These are phyloP conservation scores for Diloba caeruleocephala DNA, from an alignment of 2,888 invertebrate genomes.

Conservation along the genomic window DNA sequence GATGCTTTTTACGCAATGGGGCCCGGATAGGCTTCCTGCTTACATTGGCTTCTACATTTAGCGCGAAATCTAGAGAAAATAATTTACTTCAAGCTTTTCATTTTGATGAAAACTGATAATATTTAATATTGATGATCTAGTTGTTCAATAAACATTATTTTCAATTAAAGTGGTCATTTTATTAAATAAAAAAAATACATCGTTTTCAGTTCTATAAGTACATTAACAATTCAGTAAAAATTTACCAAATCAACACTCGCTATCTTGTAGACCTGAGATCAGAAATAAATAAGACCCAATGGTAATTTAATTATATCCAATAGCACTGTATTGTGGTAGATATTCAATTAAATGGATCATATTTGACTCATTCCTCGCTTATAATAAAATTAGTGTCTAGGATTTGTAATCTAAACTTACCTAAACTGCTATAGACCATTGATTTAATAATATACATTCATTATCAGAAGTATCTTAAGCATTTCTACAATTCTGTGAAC, in stretches of 20 bases:
- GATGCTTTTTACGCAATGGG: too few relatives aligned
- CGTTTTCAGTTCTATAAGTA: constrained; percentile 87
- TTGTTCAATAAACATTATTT: constrained; percentile 29
- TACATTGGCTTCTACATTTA: too few relatives aligned
- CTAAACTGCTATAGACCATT: constrained; percentile 75
- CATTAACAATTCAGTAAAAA: constrained; percentile 87
- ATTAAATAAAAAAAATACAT: constrained; percentile 88
- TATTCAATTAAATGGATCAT: constrained; percentile 51
- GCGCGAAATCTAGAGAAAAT: too few relatives aligned
- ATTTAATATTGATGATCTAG: neutral
- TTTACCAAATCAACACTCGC: constrained; percentile 85
- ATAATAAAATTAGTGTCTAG: constrained; percentile 72
- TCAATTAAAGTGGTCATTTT: constrained; percentile 83
- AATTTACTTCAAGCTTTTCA: too few relatives aligned
- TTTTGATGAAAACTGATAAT: neutral
- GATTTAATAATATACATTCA: constrained; percentile 81
- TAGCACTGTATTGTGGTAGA: constrained; percentile 41
- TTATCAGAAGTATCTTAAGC: constrained; percentile 77
- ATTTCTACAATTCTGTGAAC: constrained; percentile 72
- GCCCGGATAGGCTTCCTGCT: too few relatives aligned
- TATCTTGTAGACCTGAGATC: constrained; percentile 83
- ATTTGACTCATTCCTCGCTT: constrained; percentile 67
- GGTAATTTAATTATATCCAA: constrained; percentile 49
- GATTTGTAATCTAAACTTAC: constrained; percentile 72
- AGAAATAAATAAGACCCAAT: constrained; percentile 78